A percentile compares a stretch with the other conserved stretches of the same genome.
Conservation (phyloP, 92 coral and sea anemone species). For the Heteractis magnifica region DNA sequence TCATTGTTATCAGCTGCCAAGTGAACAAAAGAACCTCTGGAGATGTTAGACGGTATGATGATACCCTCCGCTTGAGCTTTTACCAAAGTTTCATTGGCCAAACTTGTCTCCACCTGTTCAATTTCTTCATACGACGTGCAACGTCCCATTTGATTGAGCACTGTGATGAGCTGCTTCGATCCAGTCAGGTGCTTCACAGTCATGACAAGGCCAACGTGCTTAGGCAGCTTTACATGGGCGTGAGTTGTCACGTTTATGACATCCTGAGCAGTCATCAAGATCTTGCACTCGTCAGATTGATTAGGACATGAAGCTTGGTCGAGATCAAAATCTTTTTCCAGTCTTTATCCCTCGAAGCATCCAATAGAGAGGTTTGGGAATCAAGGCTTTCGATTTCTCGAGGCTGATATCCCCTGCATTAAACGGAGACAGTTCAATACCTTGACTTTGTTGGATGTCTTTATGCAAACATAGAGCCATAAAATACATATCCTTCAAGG, state of each 20-base stretch:
- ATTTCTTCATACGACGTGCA: slow-evolving; percentile 45
- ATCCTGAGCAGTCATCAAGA: slow-evolving; percentile 49
- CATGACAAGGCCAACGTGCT: slow-evolving; percentile 45
- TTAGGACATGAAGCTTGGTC: no score
- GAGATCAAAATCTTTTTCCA: no score
- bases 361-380: no score
- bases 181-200: slow-evolving; percentile 47
- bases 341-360: no score
- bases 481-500: no score
- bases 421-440: no score
- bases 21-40: slow-evolving; percentile 43
- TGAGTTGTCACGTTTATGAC: slow-evolving; percentile 46
- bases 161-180: slow-evolving; percentile 33
- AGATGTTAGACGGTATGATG: slow-evolving; percentile 45
- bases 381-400: no score
- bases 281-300: slow-evolving; percentile 35
- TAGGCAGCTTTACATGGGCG: slow-evolving; percentile 46
- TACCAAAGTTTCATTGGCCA: slow-evolving; percentile 51
- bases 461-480: no score
- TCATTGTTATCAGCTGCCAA: slow-evolving; percentile 60
- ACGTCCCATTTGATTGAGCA: slow-evolving; percentile 47
- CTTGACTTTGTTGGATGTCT: no score
- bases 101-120: slow-evolving; percentile 40
- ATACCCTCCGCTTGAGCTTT: slow-evolving; percentile 40
- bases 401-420: no score